Evolutionary conservation across 2,797 vertebrate genomes (phyloP).

Genomic region (Ciconia nigra): DNA sequence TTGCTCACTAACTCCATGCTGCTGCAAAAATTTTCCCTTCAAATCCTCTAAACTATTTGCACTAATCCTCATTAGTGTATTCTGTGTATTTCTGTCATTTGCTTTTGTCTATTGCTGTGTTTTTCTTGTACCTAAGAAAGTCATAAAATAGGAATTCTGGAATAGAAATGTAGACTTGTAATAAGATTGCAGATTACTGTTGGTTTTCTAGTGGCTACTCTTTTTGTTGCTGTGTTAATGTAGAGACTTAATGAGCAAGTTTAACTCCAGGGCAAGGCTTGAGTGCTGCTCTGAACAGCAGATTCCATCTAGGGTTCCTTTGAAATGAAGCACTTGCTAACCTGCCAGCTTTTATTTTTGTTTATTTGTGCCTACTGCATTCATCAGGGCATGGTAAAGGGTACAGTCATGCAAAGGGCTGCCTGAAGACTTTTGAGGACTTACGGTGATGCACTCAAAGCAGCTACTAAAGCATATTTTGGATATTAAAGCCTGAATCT

Average conservation of each 20-base stretch:
- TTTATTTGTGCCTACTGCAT: not conserved
- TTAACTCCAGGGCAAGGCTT: not conserved
- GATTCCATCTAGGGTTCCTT: not conserved
- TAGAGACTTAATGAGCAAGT: not conserved
- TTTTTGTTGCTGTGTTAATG: not conserved
- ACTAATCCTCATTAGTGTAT: not conserved
- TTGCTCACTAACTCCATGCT: not conserved
- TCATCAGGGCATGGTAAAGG: not conserved
- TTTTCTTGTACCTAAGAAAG: not conserved
- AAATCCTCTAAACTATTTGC: not conserved
- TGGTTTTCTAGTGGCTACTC: conserved; percentile 1
- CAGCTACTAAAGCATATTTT: not conserved
- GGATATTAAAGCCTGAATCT: not conserved
- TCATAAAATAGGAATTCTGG: not conserved
- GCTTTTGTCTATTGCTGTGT: not conserved
- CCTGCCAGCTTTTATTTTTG: not conserved
- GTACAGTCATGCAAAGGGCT: not conserved
- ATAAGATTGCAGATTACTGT: not conserved
- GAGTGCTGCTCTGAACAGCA: not conserved
- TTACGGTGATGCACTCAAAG: not conserved
- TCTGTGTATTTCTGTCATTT: not conserved
- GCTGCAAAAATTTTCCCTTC: not conserved
- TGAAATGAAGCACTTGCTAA: not conserved
- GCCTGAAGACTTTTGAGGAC: not conserved
- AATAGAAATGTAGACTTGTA: not conserved